These are phyloP conservation scores for Pantala flavescens DNA, from an alignment of 1,140 invertebrate species.

Conservation along the genomic window DNA sequence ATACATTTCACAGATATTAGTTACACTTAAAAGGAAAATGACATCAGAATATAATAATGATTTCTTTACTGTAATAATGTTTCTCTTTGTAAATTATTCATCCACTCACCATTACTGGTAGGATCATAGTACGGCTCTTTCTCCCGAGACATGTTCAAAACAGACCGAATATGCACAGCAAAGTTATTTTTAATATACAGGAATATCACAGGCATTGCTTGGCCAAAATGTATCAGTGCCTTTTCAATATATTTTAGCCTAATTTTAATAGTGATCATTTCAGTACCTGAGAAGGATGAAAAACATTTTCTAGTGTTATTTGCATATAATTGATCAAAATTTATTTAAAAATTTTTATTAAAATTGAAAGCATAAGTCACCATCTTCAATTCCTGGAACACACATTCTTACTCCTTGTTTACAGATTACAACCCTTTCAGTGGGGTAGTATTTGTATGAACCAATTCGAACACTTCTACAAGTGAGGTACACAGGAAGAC, in stretches of 20 bases:
- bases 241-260: slow-evolving; percentile 54
- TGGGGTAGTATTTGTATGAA: slow-evolving; percentile 60
- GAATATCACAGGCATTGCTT: slow-evolving; percentile 61
- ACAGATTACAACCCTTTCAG: slow-evolving; percentile 51
- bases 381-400: slow-evolving; percentile 51
- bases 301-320: background rate
- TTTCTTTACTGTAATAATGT: too few species aligned
- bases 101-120: slow-evolving; percentile 19
- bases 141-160: slow-evolving; percentile 51
- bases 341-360: background rate
- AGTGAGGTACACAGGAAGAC: slow-evolving; percentile 37
- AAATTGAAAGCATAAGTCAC: slow-evolving; percentile 17
- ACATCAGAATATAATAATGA: too few species aligned
- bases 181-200: slow-evolving; percentile 56
- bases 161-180: slow-evolving; percentile 52
- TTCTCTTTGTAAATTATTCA: too few species aligned
- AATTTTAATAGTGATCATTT: slow-evolving; percentile 46
- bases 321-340: background rate
- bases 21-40: too few species aligned
- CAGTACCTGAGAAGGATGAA: slow-evolving; percentile 30
- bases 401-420: slow-evolving; percentile 52
- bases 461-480: slow-evolving; percentile 70
- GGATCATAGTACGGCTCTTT: slow-evolving; percentile 45
- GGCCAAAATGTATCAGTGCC: slow-evolving; percentile 61
- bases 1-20: too few species aligned